phyloP scores from a whole-genome alignment of 1,140 invertebrate genomes.

The Danaus melanippus region DNA sequence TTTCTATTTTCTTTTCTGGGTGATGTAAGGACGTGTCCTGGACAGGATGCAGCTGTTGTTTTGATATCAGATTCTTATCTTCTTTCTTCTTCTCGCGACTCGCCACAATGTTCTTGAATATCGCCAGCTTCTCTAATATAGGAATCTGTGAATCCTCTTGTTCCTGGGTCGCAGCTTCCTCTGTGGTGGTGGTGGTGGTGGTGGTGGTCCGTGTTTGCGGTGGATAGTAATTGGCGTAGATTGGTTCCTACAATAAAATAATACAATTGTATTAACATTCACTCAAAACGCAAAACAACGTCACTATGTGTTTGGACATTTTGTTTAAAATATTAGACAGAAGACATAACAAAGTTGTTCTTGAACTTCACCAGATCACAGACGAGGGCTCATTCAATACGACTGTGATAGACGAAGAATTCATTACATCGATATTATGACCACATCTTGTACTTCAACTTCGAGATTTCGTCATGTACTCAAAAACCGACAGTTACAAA shows the following conservation, averaged over 20 bases:
- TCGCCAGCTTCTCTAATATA: constrained; percentile 46
- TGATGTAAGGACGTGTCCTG: constrained; percentile 48
- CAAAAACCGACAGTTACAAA: too few relatives aligned
- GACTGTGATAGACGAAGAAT: too few relatives aligned
- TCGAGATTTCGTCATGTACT: too few relatives aligned
- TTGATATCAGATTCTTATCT: constrained; percentile 32
- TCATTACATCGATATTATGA: too few relatives aligned
- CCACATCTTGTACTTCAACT: too few relatives aligned
- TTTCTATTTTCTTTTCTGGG: constrained; percentile 52
- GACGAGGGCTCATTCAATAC: too few relatives aligned
- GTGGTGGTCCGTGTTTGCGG: constrained; percentile 14
- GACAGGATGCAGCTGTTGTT: constrained; percentile 52
- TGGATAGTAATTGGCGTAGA: constrained; percentile 31
- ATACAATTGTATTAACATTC: neutral
- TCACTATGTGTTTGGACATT: too few relatives aligned
- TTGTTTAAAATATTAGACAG: too few relatives aligned
- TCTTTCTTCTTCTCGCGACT: constrained; percentile 41
- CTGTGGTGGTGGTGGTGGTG: constrained; percentile 17
- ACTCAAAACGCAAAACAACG: too few relatives aligned
- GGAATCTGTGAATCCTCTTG: constrained; percentile 36
- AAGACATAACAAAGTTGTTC: too few relatives aligned
- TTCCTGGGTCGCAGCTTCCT: constrained; percentile 22
- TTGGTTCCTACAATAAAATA: constrained; percentile 38
- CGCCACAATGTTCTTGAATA: constrained; percentile 52
- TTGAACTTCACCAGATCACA: too few relatives aligned